Evolutionary conservation across 2,797 vertebrate species (phyloP), one percentile per base, ranked within the genome.

Genomic region (Caiman crocodilus): DNA sequence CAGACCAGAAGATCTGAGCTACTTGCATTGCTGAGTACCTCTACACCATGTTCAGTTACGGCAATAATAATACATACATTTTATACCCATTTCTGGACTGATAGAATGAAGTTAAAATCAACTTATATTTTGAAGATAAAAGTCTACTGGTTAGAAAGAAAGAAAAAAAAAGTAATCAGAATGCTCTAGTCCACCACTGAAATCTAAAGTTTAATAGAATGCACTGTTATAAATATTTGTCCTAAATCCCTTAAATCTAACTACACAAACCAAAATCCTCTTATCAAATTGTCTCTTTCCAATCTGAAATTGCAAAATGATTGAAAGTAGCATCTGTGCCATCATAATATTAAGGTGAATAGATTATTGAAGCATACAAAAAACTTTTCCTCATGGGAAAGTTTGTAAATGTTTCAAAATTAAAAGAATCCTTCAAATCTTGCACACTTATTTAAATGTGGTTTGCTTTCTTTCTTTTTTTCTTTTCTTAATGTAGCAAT

Each of bases 231-330:
- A 30, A 6, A 82, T 10, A 56, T 85, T 84, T 89, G 8, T 74
- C 79, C 73, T 87, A 3, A 85, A 28, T 4, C 18, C 32, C 16
- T 42, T 81, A 59, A 82, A 50, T 26, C 20, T 35, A 79, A 28
- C 17, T 13, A 71, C 30, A 93, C 42, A 93, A 94, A 89, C 2
- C 32, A 1, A 30, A 56, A 17, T 11, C 3, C 30, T 85, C 67
- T 86, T 58, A 83, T 64, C 50, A 84, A 57, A 3, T 87, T 75
- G 10, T 23, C 5, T 82, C 67, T 63, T 63, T 4, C 26, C 25
- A 63, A 32, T 56, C 82, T 90, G 80, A 89, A 81, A 79, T 56
- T 50, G 84, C 79, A 57, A 82, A 88, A 84, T 4, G 61, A 88
- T 2, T 42, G 14, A 32, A 32, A 30, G n/a, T 85, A 6, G 82